Percentiles rank a stretch among this genome's conserved stretches.
Evolutionary conservation across 1,140 invertebrate species (phyloP).

Genomic region (Tigriopus japonicus): DNA sequence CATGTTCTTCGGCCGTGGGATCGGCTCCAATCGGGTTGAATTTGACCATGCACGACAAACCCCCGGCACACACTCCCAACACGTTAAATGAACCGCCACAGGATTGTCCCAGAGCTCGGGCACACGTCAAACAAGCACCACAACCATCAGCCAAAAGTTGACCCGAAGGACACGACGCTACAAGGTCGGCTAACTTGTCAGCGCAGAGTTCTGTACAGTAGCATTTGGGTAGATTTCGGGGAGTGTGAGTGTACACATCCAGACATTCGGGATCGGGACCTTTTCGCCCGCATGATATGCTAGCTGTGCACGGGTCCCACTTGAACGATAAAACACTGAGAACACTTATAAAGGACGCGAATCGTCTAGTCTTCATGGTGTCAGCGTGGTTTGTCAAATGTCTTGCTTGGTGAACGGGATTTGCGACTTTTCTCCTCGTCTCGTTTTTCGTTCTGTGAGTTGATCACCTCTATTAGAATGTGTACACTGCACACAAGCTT

Average conservation of each 20-base stretch:
- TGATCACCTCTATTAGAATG: no score
- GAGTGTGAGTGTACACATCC: not conserved
- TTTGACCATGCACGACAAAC: not conserved
- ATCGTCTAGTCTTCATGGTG: no score
- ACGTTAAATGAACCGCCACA: not conserved
- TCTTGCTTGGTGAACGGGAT: no score
- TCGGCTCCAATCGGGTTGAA: not conserved
- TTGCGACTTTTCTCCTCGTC: no score
- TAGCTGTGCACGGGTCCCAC: no score
- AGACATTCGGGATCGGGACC: not conserved
- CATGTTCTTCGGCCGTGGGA: not conserved
- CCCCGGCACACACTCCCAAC: not conserved
- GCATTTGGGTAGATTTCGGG: slow-evolving; percentile 1
- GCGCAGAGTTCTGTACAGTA: not conserved
- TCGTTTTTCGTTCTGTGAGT: no score
- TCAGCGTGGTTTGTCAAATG: no score
- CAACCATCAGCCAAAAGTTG: not conserved
- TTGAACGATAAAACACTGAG: no score
- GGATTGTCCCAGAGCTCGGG: not conserved
- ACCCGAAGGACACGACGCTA: not conserved
- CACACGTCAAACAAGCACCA: not conserved
- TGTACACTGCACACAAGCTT: no score
- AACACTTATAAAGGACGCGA: no score
- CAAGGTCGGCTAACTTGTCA: not conserved
- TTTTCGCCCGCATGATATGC: no score